Conservation (phyloP, 2,113 vertebrate genomes). For the Ictalurus punctatus region DNA sequence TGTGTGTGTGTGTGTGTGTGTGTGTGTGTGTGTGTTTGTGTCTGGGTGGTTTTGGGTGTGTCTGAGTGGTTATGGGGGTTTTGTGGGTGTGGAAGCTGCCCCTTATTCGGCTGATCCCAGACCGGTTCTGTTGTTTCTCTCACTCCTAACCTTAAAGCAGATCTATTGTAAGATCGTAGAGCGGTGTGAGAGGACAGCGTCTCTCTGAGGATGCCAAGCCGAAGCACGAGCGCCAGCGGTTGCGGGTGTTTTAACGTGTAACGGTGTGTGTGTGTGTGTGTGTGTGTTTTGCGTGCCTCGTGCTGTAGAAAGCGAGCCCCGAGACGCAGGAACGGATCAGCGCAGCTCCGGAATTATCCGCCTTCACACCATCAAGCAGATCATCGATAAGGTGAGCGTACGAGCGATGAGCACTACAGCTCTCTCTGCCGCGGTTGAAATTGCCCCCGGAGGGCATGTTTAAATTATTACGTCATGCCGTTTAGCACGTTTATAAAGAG, state of each 20-base stretch:
- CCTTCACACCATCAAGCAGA: constrained; percentile 98
- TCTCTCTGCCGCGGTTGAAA: background rate
- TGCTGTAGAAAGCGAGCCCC: constrained; percentile 89
- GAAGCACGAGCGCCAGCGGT: background rate
- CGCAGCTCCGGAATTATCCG: constrained; percentile 97
- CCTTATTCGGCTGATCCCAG: constrained; percentile 16
- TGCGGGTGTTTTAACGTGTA: background rate
- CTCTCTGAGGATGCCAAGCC: constrained; percentile 24
- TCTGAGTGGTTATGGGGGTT: background rate
- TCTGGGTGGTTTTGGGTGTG: constrained; percentile 44
- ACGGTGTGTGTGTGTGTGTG: background rate
- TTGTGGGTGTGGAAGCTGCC: background rate
- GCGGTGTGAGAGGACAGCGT: constrained; percentile 21
- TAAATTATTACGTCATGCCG: too few relatives aligned
- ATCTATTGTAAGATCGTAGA: background rate
- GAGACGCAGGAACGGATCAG: constrained; percentile 94
- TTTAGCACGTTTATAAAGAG: background rate
- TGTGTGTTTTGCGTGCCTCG: constrained; percentile 3
- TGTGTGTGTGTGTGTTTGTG: constrained; percentile 20
- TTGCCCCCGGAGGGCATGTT: background rate
- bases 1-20: constrained; percentile 48
- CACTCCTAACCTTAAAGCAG: background rate
- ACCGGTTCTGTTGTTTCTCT: background rate
- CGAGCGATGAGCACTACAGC: background rate
- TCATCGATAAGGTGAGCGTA: constrained; percentile 92